Base-by-base conservation (phyloP, 2,888 invertebrate genomes). In the Operophtera brumata region DNA sequence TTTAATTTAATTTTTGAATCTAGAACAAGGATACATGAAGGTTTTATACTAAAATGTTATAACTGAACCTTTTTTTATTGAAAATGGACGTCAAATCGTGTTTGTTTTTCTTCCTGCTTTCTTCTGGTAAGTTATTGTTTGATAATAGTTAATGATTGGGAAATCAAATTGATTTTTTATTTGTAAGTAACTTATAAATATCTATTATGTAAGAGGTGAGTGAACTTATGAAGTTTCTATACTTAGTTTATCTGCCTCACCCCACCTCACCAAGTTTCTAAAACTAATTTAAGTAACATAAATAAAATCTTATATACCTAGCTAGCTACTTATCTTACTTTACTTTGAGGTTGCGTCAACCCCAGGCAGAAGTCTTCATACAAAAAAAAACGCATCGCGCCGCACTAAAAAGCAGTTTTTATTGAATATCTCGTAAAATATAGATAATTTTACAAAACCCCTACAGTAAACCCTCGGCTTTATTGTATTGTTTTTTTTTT, bases 51-150 rank as follows among this genome's bases (percentile, higher is more conserved):
- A 37, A 57, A 48, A 51, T 47, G 45, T 45, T 41, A 26, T 50
- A 43, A 36, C 11, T 34, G 6, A 9, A 44, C 1, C 14, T n/a
- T 14, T 47, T 39, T 41, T 49, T 55, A 20, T 30, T 41, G 41
- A 67, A 68, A 67, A 78, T 78, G 77, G 57, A 61, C 36, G 53
- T 61, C 36, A 61, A 61, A 59, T 48, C 45, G 46, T 40, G 67
- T 11, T 7, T 68, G 42, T 69, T 66, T 45, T 34, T 66, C 46
- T 74, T 71, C 59, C 69, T 79, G 58, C 66, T 79, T 68, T 73
- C 72, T 49, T 74, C 70, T 42, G 80, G 81, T 81, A 37, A 79
- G 81, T 76, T 10, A 8, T 26, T 26, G n/a, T 9, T 37, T 0
- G 6, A 3, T 26, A 28, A 4, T 35, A 26, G 12, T 6, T 30